Evolutionary conservation across 1,140 invertebrate species (phyloP), one percentile per base, ranked within the genome.

Genomic region (Pseudobourletiella spinata): DNA sequence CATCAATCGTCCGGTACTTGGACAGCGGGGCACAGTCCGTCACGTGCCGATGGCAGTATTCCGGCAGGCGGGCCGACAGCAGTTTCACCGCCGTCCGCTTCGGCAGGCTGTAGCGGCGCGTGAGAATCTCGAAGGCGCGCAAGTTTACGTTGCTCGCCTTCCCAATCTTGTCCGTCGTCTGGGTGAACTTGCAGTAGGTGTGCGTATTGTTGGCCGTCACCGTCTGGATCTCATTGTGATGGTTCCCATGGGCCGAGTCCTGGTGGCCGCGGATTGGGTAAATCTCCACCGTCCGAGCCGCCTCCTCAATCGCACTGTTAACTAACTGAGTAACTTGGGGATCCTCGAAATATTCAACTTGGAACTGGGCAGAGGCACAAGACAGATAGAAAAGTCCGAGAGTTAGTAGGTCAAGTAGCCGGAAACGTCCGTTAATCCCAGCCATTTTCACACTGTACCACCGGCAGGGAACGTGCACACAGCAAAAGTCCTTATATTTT

Each of bases 101-200:
- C 4, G 60, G 61, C 42, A 67, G 30, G 20, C 35, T 11, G 42
- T 67, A 43, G 44, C 59, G 30, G 22, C 62, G 63, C 2, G 61
- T 67, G 1, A 67, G 35, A 52, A 60, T 67, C 57, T 67, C 65
- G 24, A 51, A 63, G 14, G 65, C 65, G 20, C 52, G 57, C 18
- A 67, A 52, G 32, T 67, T 52, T n/a, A 67, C 35, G 18, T 67
- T 67, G 35, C 32, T 56, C 3, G 63, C 43, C 22, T 44, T 43
- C 1, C 61, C 65, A 28, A 67, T 63, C 61, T 67, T 67, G 58
- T 63, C 58, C 6, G 65, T 63, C 2, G 52, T 58, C 1, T 57
- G 57, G 8, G 65, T 67, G 30, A 67, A 67, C 51, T 67, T 67
- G 43, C 65, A 67, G 35, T 67, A 67, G 26, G 58, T 63, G n/a